Base-by-base conservation (phyloP, 2,888 invertebrate species). In the Drosophila falleni region DNA sequence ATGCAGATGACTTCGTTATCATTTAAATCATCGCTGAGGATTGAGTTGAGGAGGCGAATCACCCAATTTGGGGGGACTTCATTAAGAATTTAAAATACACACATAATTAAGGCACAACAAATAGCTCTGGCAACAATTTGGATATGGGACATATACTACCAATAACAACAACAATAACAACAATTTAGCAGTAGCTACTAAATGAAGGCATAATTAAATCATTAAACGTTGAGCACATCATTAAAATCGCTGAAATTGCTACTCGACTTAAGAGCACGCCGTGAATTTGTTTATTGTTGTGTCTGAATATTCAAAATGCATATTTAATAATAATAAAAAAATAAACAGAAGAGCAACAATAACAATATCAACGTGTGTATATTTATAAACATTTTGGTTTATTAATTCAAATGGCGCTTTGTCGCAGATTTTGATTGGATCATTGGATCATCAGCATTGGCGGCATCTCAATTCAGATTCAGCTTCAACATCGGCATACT, bases 171-270 rank as follows among this genome's bases (percentile, higher is more conserved):
- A 47, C 23, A 76, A 29, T 41, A 46, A 56, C 35, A 26, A 41
- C 2, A 42, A 68, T 26, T 50, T 63, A 60, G 62, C 63, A 69
- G 70, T 50, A 77, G 65, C 82, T 63, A 73, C 66, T 70, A 75
- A 72, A 87, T 78, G 81, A 71, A 87, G 78, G 83, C 85, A 81
- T 89, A 84, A 84, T 84, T 84, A 89, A 89, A 89, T 89, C 89
- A 84, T 89, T 74, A 88, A 88, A 86, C 78, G 87, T 76, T 82
- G 89, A 86, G 88, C 88, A 86, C 83, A 80, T 89, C 86, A 88
- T 86, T 86, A 86, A 88, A 86, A 86, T 89, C 89, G 78, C 64
- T 81, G 51, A 78, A 81, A 89, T 76, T 69, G 84, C 84, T 84
- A 89, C 84, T 84, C 66, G 84, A 87, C 82, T 84, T 89, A 81